phyloP scores from a whole-genome alignment of 2,888 invertebrate genomes.

The Sisyra terminalis region DNA sequence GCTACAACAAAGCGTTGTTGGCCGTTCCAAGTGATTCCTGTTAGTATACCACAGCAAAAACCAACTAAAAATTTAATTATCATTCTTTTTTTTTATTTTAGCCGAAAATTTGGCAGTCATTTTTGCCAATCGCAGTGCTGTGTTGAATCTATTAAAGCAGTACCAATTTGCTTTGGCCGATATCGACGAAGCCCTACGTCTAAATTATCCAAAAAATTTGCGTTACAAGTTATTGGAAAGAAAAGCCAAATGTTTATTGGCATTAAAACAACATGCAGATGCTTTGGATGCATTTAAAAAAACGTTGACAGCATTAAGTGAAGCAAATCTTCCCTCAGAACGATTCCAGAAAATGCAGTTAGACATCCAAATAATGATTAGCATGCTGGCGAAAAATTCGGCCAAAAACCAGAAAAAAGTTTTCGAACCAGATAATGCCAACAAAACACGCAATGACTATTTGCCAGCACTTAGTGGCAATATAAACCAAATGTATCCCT shows the following conservation, averaged over 20 bases:
- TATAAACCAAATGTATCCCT: slow-evolving; percentile 27
- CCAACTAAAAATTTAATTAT: background rate
- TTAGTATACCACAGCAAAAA: slow-evolving; percentile 24
- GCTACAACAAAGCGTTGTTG: slow-evolving; percentile 53
- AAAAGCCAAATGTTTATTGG: slow-evolving; percentile 52
- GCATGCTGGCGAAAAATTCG: slow-evolving; percentile 36
- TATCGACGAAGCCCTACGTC: slow-evolving; percentile 44
- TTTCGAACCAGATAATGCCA: slow-evolving; percentile 15
- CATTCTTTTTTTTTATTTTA: slow-evolving; percentile 19
- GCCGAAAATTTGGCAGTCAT: slow-evolving; percentile 48
- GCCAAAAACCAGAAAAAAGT: slow-evolving; percentile 11
- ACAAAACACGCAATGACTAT: slow-evolving; percentile 16
- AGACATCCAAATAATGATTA: slow-evolving; percentile 54
- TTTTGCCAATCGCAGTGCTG: slow-evolving; percentile 67
- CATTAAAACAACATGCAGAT: slow-evolving; percentile 43
- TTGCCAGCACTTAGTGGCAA: slow-evolving; percentile 17
- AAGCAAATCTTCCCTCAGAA: slow-evolving; percentile 42
- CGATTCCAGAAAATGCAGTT: slow-evolving; percentile 37
- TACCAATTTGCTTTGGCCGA: slow-evolving; percentile 52
- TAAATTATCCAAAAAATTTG: slow-evolving; percentile 54
- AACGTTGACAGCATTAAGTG: slow-evolving; percentile 49
- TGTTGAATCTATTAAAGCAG: slow-evolving; percentile 53
- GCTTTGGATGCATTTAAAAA: slow-evolving; percentile 48
- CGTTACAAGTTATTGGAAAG: slow-evolving; percentile 62
- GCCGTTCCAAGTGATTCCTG: slow-evolving; percentile 49